Base-by-base conservation (phyloP, 2,113 vertebrate species). In the Eublepharis macularius region DNA sequence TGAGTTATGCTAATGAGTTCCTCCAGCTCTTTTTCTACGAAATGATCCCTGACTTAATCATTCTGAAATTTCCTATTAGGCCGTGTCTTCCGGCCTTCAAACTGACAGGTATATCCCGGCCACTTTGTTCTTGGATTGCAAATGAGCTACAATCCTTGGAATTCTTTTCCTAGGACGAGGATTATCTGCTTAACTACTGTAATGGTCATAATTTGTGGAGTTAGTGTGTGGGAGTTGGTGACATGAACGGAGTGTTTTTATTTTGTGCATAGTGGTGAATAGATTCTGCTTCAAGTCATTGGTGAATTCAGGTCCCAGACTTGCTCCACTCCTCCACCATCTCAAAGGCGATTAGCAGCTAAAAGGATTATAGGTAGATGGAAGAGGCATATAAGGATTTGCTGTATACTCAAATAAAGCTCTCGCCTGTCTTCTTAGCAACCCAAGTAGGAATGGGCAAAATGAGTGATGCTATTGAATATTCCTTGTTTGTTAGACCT, bases 321-420 rank as follows among this genome's bases (percentile, higher is more conserved):
- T 19, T 78, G 63, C 19, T 70, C 47, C 16, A 45, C 43, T 68
- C 17, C 60, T 41, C 32, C 17, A 13, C 36, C 29, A 69, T 43
- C 73, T 77, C 75, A 7, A n/a, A 85, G 83, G 75, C 17, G 66
- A 85, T 85, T 85, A 85, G 47, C 36, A 13, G 36, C 19, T 85
- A 60, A 85, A 70, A 26, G 13, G 83, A 85, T 85, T 78, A 78
- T 77, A 16, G 60, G 32, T 29, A 32, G 47, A 72, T 41, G 68
- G 68, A 82, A 72, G 80, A 72, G 80, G 80, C 66, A 57, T 72
- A 39, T 57, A 82, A 70, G 68, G 68, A 72, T 57, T 57, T 49
- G 17, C 49, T 41, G 6, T 34, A 29, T 1, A 34, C 47, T 82
- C 45, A 49, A 72, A 54, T 43, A 43, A 82, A 39, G 12, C 24